Conservation (phyloP, 2,797 vertebrate species). For the Heteromormyrus szaboi region DNA sequence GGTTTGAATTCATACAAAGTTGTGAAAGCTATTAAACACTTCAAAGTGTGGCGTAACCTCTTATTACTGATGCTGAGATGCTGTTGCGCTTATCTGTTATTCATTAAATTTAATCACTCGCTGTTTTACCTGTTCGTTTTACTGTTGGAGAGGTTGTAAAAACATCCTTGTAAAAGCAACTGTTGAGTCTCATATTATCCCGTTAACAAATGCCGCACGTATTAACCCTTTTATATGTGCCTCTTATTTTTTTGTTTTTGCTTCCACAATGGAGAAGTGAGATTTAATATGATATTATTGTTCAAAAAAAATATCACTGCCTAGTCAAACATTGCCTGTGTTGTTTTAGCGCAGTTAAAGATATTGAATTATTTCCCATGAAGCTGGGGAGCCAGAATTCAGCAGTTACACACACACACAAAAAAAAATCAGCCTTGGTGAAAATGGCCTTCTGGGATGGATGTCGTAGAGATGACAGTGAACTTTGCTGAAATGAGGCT, state of each 20-base stretch:
- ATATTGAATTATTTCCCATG: constrained; percentile 1
- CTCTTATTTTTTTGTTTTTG: not conserved
- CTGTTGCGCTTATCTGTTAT: constrained; percentile 67
- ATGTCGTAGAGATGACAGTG: not conserved
- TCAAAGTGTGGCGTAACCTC: constrained; percentile 76
- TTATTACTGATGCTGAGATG: constrained; percentile 67
- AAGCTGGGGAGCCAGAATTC: not conserved
- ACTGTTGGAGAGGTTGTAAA: constrained; percentile 69
- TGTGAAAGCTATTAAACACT: constrained; percentile 68
- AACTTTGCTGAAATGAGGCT: not conserved
- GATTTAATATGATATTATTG: not conserved
- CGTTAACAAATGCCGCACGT: constrained; percentile 58
- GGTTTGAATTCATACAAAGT: constrained; percentile 69
- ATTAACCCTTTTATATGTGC: constrained; percentile 34
- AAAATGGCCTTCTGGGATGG: not conserved
- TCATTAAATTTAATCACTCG: constrained; percentile 74
- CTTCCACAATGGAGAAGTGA: not conserved
- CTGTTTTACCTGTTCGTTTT: constrained; percentile 72
- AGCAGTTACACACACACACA: not conserved
- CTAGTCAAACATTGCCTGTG: not conserved
- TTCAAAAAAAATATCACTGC: constrained; percentile 1
- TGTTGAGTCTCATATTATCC: constrained; percentile 60
- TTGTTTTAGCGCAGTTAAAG: not conserved
- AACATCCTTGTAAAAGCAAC: constrained; percentile 61
- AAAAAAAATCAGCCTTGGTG: not conserved